Evolutionary conservation across 1,140 invertebrate species (phyloP).

Genomic region (Calephelis nemesis): DNA sequence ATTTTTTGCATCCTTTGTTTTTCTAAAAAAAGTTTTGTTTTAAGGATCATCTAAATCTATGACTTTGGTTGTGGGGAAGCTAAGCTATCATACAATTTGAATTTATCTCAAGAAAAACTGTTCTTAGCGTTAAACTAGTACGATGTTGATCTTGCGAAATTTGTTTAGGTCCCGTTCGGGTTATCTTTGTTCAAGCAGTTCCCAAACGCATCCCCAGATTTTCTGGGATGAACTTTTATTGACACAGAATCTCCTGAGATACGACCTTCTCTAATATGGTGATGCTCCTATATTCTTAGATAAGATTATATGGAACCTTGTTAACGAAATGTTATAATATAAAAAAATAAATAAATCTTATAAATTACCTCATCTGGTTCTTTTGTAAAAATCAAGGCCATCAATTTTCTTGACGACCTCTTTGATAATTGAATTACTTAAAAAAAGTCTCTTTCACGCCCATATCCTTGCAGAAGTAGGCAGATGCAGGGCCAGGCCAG

Average conservation of each 20-base stretch:
- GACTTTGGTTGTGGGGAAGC: too few relatives aligned
- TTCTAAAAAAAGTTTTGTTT: too few relatives aligned
- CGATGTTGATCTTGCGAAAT: constrained; percentile 41
- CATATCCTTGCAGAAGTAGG: too few relatives aligned
- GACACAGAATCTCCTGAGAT: constrained; percentile 32
- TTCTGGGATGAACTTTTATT: constrained; percentile 47
- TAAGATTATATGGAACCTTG: neutral
- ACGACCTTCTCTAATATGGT: constrained; percentile 27
- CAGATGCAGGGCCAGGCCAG: too few relatives aligned
- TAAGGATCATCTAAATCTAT: too few relatives aligned
- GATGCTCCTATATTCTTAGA: neutral
- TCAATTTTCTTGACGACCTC: too few relatives aligned
- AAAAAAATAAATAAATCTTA: neutral
- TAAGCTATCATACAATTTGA: constrained; percentile 30
- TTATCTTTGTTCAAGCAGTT: constrained; percentile 39
- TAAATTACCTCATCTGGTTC: too few relatives aligned
- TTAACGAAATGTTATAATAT: neutral
- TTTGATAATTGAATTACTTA: too few relatives aligned
- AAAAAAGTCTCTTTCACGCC: too few relatives aligned
- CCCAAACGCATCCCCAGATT: constrained; percentile 37
- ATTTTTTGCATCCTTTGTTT: too few relatives aligned
- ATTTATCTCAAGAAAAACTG: constrained; percentile 25
- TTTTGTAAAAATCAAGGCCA: too few relatives aligned
- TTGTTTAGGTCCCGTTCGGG: constrained; percentile 42
- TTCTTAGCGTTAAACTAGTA: neutral